Conservation (phyloP, 2,797 vertebrate species). For the Hippoglossus hippoglossus region DNA sequence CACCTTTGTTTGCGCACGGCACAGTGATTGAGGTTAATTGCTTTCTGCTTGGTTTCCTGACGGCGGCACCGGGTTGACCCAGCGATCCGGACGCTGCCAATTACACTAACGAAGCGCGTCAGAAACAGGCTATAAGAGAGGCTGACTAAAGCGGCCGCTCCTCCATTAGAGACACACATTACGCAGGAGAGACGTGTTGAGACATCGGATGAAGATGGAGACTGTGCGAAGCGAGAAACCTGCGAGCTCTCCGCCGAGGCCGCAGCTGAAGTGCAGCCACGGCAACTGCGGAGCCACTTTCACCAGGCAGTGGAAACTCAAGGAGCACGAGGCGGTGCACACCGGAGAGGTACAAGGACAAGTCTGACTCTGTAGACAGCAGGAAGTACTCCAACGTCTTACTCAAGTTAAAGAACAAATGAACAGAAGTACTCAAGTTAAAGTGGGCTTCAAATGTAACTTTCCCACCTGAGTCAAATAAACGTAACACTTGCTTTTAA, state of each 20-base stretch:
- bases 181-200: not conserved
- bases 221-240: not conserved
- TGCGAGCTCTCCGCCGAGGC: slow-evolving; percentile 2
- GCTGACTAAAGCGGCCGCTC: not conserved
- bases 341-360: slow-evolving; percentile 72
- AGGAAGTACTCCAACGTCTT: too few relatives aligned
- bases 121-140: slow-evolving; percentile 50
- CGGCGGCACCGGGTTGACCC: not conserved
- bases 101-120: slow-evolving; percentile 31
- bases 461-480: too few relatives aligned
- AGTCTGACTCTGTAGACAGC: too few relatives aligned
- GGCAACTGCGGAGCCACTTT: slow-evolving; percentile 77
- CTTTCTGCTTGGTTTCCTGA: slow-evolving; percentile 31
- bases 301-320: slow-evolving; percentile 72
- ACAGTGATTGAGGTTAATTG: slow-evolving; percentile 40
- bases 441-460: too few relatives aligned
- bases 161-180: accelerated
- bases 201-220: slow-evolving; percentile 58
- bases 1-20: slow-evolving; percentile 1
- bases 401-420: too few relatives aligned
- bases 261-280: slow-evolving; percentile 68
- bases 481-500: too few relatives aligned
- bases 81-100: slow-evolving; percentile 6
- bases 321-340: slow-evolving; percentile 79
- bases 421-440: too few relatives aligned